Percentiles rank a stretch among this genome's conserved stretches.
These are phyloP conservation scores for Eurytoma adleriae DNA, from an alignment of 2,888 invertebrate genomes.

Conservation along the genomic window DNA sequence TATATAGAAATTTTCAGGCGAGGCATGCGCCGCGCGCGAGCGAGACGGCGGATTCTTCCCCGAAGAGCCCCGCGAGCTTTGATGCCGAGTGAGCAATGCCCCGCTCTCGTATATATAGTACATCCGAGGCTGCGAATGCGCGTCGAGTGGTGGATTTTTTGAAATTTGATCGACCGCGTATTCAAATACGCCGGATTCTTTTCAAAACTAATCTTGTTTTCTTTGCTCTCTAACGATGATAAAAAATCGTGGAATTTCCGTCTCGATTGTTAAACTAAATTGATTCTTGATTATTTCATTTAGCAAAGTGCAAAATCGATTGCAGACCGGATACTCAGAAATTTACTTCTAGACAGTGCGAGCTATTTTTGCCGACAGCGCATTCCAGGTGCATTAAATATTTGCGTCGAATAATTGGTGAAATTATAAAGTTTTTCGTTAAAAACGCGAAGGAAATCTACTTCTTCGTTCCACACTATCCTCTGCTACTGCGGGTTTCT, in stretches of 20 bases:
- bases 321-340: constrained; percentile 24
- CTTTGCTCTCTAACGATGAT: neutral
- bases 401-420: neutral
- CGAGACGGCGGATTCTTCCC: constrained; percentile 3
- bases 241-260: too few relatives aligned
- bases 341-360: constrained; percentile 12
- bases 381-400: constrained; percentile 4
- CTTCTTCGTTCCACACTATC: neutral
- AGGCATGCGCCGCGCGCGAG: neutral
- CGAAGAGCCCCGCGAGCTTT: constrained; percentile 2
- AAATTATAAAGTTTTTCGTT: neutral
- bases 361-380: constrained; percentile 34
- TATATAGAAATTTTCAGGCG: neutral
- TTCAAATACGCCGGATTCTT: neutral
- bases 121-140: neutral
- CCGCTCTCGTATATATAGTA: neutral
- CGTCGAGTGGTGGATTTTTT: neutral
- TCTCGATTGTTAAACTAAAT: too few relatives aligned
- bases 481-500: too few relatives aligned
- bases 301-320: constrained; percentile 35
- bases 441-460: neutral
- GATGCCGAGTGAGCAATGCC: neutral
- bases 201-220: neutral
- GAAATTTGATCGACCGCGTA: neutral
- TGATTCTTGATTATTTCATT: neutral